Conservation (phyloP, 2,888 invertebrate species). For the Asteroscopus sphinx region DNA sequence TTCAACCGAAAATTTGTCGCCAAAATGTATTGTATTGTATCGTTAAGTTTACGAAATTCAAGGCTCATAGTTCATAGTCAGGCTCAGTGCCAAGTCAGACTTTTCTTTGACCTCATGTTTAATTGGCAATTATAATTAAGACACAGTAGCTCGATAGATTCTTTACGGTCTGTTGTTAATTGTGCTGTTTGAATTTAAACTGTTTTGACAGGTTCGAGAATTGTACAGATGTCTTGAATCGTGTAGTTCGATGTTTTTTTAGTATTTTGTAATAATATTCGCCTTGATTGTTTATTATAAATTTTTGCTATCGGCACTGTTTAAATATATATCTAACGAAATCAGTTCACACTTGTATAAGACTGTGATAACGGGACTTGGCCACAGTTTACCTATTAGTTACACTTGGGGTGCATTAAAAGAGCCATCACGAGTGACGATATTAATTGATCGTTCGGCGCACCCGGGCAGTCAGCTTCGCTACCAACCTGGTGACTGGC, state of each 20-base stretch:
- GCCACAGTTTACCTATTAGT: too few species aligned
- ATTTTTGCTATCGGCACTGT: neutral
- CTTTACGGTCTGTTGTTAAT: conserved; percentile 17
- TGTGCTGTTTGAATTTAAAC: conserved; percentile 12
- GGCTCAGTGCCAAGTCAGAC: conserved; percentile 11
- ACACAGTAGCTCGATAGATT: conserved; percentile 14
- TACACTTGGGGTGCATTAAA: too few species aligned
- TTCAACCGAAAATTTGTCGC: neutral
- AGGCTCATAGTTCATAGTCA: too few species aligned
- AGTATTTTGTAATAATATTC: neutral
- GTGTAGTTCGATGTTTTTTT: conserved; percentile 3
- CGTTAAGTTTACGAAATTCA: conserved; percentile 12
- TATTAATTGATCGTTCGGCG: too few species aligned
- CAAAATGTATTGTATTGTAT: conserved; percentile 7
- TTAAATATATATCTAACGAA: conserved; percentile 4
- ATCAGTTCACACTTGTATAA: conserved; percentile 3
- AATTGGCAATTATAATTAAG: conserved; percentile 37
- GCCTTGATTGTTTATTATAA: neutral
- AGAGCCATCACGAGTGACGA: too few species aligned
- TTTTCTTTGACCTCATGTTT: conserved; percentile 20
- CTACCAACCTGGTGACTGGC: too few species aligned
- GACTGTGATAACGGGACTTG: too few species aligned
- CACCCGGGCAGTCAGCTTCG: too few species aligned
- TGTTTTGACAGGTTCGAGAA: conserved; percentile 4
- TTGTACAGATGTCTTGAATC: neutral